Evolutionary conservation across 1,140 invertebrate species (phyloP).

Genomic region (Holotrichia oblita): DNA sequence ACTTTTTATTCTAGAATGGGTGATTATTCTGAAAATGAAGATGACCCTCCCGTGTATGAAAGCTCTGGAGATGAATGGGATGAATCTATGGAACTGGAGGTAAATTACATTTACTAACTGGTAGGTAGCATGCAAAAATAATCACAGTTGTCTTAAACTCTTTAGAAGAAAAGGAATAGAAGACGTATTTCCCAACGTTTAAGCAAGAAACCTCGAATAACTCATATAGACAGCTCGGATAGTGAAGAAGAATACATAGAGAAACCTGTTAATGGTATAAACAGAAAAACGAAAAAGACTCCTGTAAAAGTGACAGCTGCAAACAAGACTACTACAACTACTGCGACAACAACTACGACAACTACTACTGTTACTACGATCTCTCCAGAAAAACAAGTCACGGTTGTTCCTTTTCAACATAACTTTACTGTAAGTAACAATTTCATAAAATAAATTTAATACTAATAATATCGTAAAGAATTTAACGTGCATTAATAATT

Average conservation of each 20-base stretch:
- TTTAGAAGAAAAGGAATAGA: conserved; percentile 47
- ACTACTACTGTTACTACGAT: too few relatives aligned
- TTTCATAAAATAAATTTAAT: not conserved
- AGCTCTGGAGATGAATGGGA: conserved; percentile 59
- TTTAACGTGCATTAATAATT: too few relatives aligned
- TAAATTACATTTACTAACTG: too few relatives aligned
- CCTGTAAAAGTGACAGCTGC: not conserved
- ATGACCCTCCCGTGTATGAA: conserved; percentile 57
- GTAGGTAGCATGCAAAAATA: not conserved
- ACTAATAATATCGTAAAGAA: too few relatives aligned
- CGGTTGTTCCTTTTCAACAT: not conserved
- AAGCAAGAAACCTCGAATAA: conserved; percentile 48
- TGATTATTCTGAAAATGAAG: conserved; percentile 56
- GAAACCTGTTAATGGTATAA: conserved; percentile 44
- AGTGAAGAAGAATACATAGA: conserved; percentile 44
- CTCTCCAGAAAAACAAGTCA: not conserved
- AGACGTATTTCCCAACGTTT: conserved; percentile 48
- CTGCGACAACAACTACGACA: too few relatives aligned
- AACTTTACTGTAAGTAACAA: not conserved
- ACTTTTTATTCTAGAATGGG: conserved; percentile 37
- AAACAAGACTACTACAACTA: not conserved
- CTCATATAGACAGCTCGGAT: conserved; percentile 43
- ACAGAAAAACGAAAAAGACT: conserved; percentile 43
- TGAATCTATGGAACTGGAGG: conserved; percentile 46
- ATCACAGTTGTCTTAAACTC: not conserved